These are phyloP conservation scores for Halocynthia roretzi DNA, from an alignment of 23 tunicate species.

Conservation along the genomic window DNA sequence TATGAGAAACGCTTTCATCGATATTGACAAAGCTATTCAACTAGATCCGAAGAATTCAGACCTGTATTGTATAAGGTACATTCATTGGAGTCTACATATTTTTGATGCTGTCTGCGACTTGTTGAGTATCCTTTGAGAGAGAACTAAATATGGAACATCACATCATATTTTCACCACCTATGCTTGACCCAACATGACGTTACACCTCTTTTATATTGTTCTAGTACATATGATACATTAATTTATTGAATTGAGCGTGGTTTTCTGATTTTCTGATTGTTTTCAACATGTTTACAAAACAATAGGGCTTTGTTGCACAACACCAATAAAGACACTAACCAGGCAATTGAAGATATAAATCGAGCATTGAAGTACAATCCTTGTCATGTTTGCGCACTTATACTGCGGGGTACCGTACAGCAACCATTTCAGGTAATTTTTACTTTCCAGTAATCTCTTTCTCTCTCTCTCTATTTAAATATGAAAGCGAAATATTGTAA, in stretches of 20 bases:
- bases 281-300: neutral
- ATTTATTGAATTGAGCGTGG: no score
- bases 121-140: neutral
- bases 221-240: neutral
- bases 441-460: neutral
- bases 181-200: neutral
- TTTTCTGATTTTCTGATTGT: no score
- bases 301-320: conserved; percentile 78
- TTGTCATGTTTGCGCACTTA: conserved; percentile 63
- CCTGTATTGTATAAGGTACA: conserved; percentile 79
- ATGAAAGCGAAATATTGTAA: neutral
- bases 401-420: conserved; percentile 54
- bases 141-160: no score
- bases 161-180: neutral
- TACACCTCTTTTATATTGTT: neutral
- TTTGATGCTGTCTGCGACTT: neutral
- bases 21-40: conserved; percentile 85
- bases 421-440: conserved; percentile 56
- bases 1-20: conserved; percentile 70
- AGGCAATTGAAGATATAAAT: conserved; percentile 78
- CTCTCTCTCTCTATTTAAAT: neutral
- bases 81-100: neutral
- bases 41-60: conserved; percentile 79
- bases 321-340: conserved; percentile 49
- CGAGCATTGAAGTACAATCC: conserved; percentile 53